Evolutionary conservation across 2,113 vertebrate species (phyloP).

Genomic region (Anoplopoma fimbria): DNA sequence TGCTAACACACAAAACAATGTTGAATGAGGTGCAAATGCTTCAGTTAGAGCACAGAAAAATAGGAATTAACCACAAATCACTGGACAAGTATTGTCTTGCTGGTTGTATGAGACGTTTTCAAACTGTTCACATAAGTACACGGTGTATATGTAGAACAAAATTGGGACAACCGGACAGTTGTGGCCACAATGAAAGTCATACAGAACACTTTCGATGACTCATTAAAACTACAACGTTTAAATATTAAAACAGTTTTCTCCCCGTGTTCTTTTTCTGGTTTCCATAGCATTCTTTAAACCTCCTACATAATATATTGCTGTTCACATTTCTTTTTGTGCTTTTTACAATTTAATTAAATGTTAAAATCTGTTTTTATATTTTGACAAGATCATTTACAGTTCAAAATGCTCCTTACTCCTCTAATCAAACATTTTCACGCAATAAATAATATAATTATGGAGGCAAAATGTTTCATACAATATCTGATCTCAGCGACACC

Average conservation of each 20-base stretch:
- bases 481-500: constrained; percentile 40
- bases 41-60: not conserved
- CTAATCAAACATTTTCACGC: constrained; percentile 49
- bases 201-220: constrained; percentile 18
- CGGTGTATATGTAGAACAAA: not conserved
- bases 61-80: not conserved
- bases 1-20: not conserved
- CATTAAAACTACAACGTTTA: constrained; percentile 48
- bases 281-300: constrained; percentile 43
- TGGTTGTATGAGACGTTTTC: not conserved
- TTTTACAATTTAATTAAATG: constrained; percentile 67
- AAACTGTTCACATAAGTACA: not conserved
- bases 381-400: constrained; percentile 66
- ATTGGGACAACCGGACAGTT: constrained; percentile 43
- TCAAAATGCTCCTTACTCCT: constrained; percentile 51
- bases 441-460: constrained; percentile 74
- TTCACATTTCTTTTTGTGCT: constrained; percentile 78
- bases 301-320: constrained; percentile 68
- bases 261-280: constrained; percentile 35
- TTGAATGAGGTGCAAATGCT: not conserved
- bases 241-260: constrained; percentile 52
- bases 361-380: constrained; percentile 63
- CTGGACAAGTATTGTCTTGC: not conserved
- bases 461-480: constrained; percentile 53
- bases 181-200: constrained; percentile 23